Conservation (phyloP, 1,140 invertebrate genomes). For the Lethocerus indicus region DNA sequence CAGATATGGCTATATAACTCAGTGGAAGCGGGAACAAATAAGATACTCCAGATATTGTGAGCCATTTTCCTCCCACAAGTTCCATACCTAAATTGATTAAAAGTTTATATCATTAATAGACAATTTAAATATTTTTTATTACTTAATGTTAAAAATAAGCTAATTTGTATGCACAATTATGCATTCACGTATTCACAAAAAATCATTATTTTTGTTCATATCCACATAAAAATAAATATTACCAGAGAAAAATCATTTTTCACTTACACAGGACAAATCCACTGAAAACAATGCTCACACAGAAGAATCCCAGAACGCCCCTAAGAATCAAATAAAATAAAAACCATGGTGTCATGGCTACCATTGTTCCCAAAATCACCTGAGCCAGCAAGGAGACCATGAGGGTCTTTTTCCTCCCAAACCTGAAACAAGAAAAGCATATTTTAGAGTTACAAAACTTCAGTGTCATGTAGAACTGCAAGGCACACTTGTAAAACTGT, state of each 20-base stretch:
- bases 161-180: background rate
- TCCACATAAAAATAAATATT: background rate
- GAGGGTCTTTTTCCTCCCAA: constrained; percentile 55
- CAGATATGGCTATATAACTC: constrained; percentile 52
- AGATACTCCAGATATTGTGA: constrained; percentile 50
- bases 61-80: constrained; percentile 53
- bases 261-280: constrained; percentile 40
- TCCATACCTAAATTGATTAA: constrained; percentile 32
- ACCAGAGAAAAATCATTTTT: constrained; percentile 4
- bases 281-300: constrained; percentile 51
- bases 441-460: too few relatives aligned
- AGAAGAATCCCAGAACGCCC: constrained; percentile 44
- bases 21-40: constrained; percentile 52
- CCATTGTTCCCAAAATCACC: constrained; percentile 34
- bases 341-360: constrained; percentile 43
- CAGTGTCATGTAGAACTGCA: too few relatives aligned
- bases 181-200: background rate
- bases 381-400: constrained; percentile 49
- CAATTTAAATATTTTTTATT: constrained; percentile 1
- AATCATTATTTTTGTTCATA: background rate
- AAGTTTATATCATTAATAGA: background rate
- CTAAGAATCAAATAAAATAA: constrained; percentile 41
- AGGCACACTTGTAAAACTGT: too few relatives aligned
- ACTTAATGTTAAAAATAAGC: background rate
- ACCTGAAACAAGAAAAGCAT: constrained; percentile 27